Percentiles rank a stretch among this genome's conserved stretches.
These are phyloP conservation scores for Sciurus niger DNA, from an alignment of 2,113 vertebrate genomes.

Conservation along the genomic window DNA sequence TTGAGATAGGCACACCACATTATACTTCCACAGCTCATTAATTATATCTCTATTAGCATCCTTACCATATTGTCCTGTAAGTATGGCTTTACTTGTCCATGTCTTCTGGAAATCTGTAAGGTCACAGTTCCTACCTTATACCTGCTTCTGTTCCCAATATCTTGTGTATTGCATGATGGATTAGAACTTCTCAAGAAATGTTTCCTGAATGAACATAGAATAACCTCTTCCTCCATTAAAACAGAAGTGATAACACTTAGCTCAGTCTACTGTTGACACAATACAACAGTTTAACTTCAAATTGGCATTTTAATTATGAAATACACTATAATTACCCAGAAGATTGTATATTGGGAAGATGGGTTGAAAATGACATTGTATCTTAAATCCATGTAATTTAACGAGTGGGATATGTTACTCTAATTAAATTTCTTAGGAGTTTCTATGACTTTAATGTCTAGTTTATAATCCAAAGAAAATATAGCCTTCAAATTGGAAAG, in stretches of 20 bases:
- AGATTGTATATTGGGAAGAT: constrained; percentile 72
- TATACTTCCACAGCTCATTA: background rate
- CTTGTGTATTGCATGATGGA: background rate
- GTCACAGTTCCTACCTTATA: background rate
- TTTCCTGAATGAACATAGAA: background rate
- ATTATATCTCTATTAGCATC: background rate
- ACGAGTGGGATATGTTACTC: constrained; percentile 64
- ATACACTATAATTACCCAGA: constrained; percentile 66
- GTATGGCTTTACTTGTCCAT: background rate
- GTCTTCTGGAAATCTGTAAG: background rate
- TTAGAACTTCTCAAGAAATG: background rate
- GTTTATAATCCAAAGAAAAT: constrained; percentile 65
- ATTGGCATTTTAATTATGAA: constrained; percentile 83
- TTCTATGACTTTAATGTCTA: constrained; percentile 61
- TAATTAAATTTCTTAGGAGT: constrained; percentile 81
- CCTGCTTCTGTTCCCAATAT: background rate
- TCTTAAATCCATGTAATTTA: constrained; percentile 75
- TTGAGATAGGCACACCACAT: fast-evolving
- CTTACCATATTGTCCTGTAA: background rate
- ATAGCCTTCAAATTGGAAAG: constrained; percentile 27
- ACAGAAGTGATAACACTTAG: background rate
- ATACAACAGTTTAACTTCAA: constrained; percentile 84
- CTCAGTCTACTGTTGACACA: constrained; percentile 58
- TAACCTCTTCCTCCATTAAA: constrained; percentile 30
- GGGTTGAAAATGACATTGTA: constrained; percentile 75